phyloP scores from a whole-genome alignment of 2,113 vertebrate species.

The Pleuronectes platessa region DNA sequence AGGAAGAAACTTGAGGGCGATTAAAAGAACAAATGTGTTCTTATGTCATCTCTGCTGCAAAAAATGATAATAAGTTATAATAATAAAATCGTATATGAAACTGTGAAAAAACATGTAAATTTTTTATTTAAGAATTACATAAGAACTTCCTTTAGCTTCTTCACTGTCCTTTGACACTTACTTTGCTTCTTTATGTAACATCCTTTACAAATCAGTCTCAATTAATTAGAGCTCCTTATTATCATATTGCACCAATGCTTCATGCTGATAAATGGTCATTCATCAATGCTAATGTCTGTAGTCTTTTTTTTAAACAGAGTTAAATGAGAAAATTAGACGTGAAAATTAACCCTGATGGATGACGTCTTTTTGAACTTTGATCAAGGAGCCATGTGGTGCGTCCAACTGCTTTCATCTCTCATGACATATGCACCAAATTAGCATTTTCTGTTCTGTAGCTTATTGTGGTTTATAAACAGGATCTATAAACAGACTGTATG shows the following conservation, averaged over 20 bases:
- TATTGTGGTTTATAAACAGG: neutral
- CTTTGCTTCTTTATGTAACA: conserved; percentile 23
- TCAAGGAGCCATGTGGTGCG: conserved; percentile 33
- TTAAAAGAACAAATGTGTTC: neutral
- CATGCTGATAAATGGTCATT: conserved; percentile 53
- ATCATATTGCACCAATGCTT: conserved; percentile 25
- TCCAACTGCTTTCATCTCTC: conserved; percentile 31
- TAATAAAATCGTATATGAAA: neutral
- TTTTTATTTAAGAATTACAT: neutral
- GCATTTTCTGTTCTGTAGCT: neutral
- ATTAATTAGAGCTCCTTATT: conserved; percentile 55
- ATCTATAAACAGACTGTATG: conserved; percentile 9
- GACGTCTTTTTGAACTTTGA: conserved; percentile 41
- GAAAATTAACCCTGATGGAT: conserved; percentile 56
- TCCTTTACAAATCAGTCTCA: conserved; percentile 45
- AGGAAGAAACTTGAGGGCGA: neutral
- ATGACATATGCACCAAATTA: conserved; percentile 25
- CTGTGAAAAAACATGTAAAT: neutral
- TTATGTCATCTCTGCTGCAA: neutral
- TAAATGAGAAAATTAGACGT: conserved; percentile 47
- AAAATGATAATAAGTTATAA: conserved; percentile 15
- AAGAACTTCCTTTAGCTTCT: neutral
- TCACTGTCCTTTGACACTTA: conserved; percentile 18
- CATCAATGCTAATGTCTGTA: conserved; percentile 44
- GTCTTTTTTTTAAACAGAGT: conserved; percentile 24